Conservation (phyloP, 1,140 invertebrate species). For the Macrosteles quadrilineatus region DNA sequence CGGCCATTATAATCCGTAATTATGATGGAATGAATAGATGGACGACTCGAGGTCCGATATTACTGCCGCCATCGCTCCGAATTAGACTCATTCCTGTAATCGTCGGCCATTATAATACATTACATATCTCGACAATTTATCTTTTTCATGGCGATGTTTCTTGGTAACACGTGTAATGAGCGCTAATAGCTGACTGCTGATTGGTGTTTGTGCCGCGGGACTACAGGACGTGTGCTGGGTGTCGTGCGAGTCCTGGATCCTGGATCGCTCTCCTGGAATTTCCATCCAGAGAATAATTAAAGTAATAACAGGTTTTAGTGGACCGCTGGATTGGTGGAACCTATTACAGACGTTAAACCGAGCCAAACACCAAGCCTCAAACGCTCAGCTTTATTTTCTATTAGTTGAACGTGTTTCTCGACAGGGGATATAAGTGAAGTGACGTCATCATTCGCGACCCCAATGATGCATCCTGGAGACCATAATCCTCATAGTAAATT, state of each 20-base stretch:
- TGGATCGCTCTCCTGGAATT: slow-evolving; percentile 13
- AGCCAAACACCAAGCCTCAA: too few species aligned
- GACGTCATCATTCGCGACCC: too few species aligned
- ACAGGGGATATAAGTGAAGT: too few species aligned
- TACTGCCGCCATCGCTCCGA: not conserved
- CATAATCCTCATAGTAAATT: too few species aligned
- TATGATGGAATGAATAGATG: slow-evolving; percentile 30
- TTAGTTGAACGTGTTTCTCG: too few species aligned
- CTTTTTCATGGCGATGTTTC: slow-evolving; percentile 18
- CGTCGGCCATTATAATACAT: slow-evolving; percentile 5
- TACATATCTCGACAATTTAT: slow-evolving; percentile 26
- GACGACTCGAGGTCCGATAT: slow-evolving; percentile 6
- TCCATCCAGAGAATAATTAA: slow-evolving; percentile 9
- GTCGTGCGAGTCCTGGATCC: not conserved
- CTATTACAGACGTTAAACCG: too few species aligned
- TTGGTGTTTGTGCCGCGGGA: not conserved
- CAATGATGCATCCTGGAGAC: too few species aligned
- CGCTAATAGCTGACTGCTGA: not conserved
- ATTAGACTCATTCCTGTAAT: slow-evolving; percentile 24
- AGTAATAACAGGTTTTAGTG: slow-evolving; percentile 6
- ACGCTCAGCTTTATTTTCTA: too few species aligned
- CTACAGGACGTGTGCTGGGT: not conserved
- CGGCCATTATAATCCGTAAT: slow-evolving; percentile 26
- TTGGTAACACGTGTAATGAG: not conserved
- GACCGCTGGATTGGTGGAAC: not conserved